These are phyloP conservation scores for Microdon myrmicae DNA, from an alignment of 2,888 invertebrate genomes.

Conservation along the genomic window DNA sequence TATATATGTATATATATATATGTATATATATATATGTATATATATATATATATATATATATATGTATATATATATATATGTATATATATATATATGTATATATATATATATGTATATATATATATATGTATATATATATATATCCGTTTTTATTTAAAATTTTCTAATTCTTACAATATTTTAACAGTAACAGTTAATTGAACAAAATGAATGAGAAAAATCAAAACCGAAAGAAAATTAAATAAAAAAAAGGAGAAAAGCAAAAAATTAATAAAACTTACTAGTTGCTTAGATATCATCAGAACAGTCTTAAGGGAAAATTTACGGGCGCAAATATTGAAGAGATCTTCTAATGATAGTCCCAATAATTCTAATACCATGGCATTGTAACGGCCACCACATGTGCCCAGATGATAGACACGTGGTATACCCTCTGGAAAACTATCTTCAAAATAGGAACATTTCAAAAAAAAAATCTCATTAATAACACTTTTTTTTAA, in stretches of 20 bases:
- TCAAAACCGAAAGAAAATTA: conserved; percentile 5
- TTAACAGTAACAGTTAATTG: conserved; percentile 13
- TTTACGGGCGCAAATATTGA: conserved; percentile 98
- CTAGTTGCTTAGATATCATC: conserved; percentile 97
- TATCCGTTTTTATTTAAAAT: no score
- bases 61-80: no score
- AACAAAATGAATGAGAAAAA: conserved; percentile 14
- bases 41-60: no score
- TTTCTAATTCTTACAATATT: no score
- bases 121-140: no score
- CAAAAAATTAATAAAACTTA: conserved; percentile 70
- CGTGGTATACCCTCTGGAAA: conserved; percentile 94
- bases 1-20: no score
- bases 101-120: no score
- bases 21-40: no score
- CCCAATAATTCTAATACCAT: conserved; percentile 99
- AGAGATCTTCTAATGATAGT: conserved; percentile 98
- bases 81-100: no score
- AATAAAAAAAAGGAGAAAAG: conserved; percentile 22
- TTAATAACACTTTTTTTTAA: no score
- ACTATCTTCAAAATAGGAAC: conserved; percentile 58
- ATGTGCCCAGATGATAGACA: conserved; percentile 99
- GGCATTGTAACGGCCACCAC: conserved; percentile 98
- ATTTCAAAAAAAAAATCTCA: conserved; percentile 25
- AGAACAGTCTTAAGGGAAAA: conserved; percentile 98